Evolutionary conservation across 2,797 vertebrate species (phyloP), one percentile per base, ranked within the genome.

Genomic region (Falco concolor): DNA sequence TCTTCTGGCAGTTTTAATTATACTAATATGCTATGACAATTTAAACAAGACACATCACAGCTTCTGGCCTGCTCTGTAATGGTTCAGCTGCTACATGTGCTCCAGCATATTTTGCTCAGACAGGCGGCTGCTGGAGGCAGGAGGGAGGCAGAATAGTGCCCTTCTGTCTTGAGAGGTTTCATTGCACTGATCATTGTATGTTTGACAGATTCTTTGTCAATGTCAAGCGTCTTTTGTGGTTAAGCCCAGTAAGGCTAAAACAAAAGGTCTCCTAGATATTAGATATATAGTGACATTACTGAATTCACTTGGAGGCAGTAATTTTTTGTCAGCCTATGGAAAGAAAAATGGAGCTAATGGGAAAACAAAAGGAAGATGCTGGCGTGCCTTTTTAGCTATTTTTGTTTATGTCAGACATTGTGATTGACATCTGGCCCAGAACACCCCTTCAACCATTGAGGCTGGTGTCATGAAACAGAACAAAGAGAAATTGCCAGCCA

Each of bases 121-220:
- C 68, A 89, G 95, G 93, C 94, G 97, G 84, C 90, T 97, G 94
- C 96, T 94, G 93, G 91, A 97, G 95, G 87, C 87, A 80, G 90
- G 57, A 70, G 49, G 91, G 50, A 93, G 72, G 63, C 91, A 95
- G 94, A 94, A 91, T 91, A 92, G 78, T 95, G 83, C 84, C 96
- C 93, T 96, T 93, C 93, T 97, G 97, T 98, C 97, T 95, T 85
- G 93, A 98, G 94, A 70, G 81, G 97, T 98, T 98, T 98, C 96
- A 95, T 92, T 81, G 87, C 89, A 69, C 95, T 95, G 96, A 98
- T 97, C 96, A 96, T 94, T 96, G 89, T 87, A 93, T 88, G 89
- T 96, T 87, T 97, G 97, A 97, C 96, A 98, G 97, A 97, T 96
- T 98, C 97, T 98, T 97, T 98, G 97, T 98, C 98, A 98, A 90